These are phyloP conservation scores for Corydoras maculifer DNA, from an alignment of 2,113 vertebrate species.

Conservation along the genomic window DNA sequence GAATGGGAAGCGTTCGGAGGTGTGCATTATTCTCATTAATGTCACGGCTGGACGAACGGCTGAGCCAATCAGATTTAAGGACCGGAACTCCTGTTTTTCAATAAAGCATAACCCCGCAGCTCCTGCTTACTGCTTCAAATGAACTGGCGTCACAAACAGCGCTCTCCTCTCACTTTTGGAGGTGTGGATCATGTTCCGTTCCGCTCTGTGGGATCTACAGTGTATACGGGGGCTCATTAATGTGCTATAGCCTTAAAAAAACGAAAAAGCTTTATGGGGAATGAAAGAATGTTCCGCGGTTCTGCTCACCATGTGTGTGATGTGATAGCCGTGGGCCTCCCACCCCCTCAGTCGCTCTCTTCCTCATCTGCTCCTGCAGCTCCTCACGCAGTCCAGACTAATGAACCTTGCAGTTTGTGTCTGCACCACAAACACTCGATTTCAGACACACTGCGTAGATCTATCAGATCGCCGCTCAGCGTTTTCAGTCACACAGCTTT, in stretches of 20 bases:
- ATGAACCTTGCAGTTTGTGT: constrained; percentile 40
- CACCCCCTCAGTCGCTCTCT: background rate
- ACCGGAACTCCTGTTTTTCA: too few species aligned
- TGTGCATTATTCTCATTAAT: too few species aligned
- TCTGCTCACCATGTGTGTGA: constrained; percentile 1
- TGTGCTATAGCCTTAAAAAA: background rate
- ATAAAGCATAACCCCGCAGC: too few species aligned
- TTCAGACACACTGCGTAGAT: background rate
- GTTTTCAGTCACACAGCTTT: too few species aligned
- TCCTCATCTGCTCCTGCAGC: constrained; percentile 34
- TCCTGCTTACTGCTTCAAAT: too few species aligned
- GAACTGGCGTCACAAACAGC: too few species aligned
- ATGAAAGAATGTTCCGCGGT: background rate
- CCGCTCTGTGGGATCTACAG: background rate
- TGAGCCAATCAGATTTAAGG: too few species aligned
- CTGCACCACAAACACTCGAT: constrained; percentile 3
- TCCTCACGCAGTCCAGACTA: constrained; percentile 31
- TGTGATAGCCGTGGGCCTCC: constrained; percentile 2
- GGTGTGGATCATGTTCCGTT: background rate
- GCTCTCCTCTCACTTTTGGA: background rate
- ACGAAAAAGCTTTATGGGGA: background rate
- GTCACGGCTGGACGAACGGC: too few species aligned
- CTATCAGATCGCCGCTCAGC: too few species aligned
- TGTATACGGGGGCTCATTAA: background rate
- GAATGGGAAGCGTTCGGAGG: too few species aligned